These are phyloP conservation scores for Tarsius wallacei DNA, from an alignment of 2,797 vertebrate species.

Conservation along the genomic window DNA sequence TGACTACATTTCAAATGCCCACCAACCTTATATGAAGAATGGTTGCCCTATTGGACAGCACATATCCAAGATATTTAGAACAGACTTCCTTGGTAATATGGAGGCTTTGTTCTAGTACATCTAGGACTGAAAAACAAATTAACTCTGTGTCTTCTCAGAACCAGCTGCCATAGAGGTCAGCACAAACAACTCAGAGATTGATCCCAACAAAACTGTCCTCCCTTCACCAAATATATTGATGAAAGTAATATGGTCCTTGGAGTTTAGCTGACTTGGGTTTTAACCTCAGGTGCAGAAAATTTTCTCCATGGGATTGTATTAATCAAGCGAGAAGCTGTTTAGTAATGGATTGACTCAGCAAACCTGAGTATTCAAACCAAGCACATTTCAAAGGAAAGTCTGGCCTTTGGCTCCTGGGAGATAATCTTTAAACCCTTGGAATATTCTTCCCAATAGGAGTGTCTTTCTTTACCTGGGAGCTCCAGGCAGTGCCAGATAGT, in stretches of 20 bases:
- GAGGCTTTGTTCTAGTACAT: neutral
- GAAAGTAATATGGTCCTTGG: neutral
- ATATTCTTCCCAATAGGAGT: neutral
- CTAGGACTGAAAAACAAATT: neutral
- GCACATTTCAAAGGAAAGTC: neutral
- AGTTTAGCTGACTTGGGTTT: neutral
- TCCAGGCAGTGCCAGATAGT: neutral
- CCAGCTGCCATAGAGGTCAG: neutral
- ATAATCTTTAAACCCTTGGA: neutral
- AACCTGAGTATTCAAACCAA: neutral
- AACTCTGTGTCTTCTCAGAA: neutral
- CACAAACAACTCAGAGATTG: neutral
- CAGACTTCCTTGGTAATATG: neutral
- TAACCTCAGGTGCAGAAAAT: neutral
- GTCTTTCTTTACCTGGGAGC: no score
- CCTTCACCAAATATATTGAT: no score
- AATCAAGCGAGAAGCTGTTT: neutral
- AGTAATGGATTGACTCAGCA: neutral
- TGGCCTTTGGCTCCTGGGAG: neutral
- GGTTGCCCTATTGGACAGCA: accelerated
- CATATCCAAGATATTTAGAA: neutral
- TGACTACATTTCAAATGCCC: neutral
- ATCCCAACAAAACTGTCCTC: neutral
- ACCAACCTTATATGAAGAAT: neutral
- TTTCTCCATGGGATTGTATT: neutral